A percentile compares a stretch with the other conserved stretches of the same genome.
phyloP scores from a whole-genome alignment of 2,888 invertebrate genomes.

The Pachydiplax longipennis region DNA sequence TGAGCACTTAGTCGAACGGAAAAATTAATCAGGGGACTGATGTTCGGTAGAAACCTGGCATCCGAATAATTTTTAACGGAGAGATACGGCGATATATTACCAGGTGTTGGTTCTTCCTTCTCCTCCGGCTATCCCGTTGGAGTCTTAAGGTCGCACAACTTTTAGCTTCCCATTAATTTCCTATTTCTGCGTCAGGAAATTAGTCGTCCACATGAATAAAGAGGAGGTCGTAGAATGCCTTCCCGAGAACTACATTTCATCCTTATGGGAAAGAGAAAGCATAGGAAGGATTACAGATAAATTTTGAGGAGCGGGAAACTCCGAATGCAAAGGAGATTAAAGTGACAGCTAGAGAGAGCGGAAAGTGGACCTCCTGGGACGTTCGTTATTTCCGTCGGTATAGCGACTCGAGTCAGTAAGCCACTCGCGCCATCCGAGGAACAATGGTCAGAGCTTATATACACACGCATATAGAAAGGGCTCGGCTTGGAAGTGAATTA shows the following conservation, averaged over 20 bases:
- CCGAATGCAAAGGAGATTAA: neutral
- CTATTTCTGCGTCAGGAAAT: neutral
- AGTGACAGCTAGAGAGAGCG: neutral
- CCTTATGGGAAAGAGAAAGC: too few relatives aligned
- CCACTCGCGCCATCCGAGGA: neutral
- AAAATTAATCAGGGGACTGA: too few relatives aligned
- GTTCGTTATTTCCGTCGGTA: neutral
- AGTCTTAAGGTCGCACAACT: neutral
- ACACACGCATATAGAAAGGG: neutral
- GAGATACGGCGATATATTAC: neutral
- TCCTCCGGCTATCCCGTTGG: neutral
- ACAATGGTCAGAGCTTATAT: neutral
- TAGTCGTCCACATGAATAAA: too few relatives aligned
- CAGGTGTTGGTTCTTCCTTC: neutral
- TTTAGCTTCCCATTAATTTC: neutral
- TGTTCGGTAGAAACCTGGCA: too few relatives aligned
- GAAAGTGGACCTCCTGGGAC: neutral
- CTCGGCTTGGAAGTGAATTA: neutral
- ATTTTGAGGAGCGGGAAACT: neutral
- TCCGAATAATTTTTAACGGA: too few relatives aligned
- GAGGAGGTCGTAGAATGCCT: too few relatives aligned
- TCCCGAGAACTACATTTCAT: too few relatives aligned
- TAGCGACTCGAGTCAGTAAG: neutral
- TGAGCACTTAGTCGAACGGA: too few relatives aligned
- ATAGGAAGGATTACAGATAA: neutral